Conservation (phyloP, 2,888 invertebrate species). For the Choristoneura rosaceana region DNA sequence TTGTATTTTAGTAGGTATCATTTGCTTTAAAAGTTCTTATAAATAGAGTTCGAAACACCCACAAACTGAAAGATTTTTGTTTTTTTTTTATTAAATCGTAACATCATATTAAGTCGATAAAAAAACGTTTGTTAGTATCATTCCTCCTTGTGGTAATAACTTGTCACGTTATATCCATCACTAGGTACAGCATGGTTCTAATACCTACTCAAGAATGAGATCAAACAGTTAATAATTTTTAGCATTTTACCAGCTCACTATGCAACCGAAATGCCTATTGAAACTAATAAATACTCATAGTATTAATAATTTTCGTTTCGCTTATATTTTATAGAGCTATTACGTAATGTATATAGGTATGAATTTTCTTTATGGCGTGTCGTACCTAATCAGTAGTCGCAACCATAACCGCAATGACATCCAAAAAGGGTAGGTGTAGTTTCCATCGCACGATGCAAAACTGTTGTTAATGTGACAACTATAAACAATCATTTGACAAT, state of each 20-base stretch:
- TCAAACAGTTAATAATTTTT: background rate
- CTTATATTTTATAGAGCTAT: background rate
- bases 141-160: background rate
- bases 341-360: background rate
- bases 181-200: background rate
- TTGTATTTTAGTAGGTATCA: too few relatives aligned
- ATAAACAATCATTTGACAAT: background rate
- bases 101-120: background rate
- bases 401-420: background rate
- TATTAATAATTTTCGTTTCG: background rate
- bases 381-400: background rate
- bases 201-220: background rate
- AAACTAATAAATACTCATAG: background rate
- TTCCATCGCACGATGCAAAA: slow-evolving; percentile 3
- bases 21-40: background rate
- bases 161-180: background rate
- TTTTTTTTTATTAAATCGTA: background rate
- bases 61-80: background rate
- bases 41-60: background rate
- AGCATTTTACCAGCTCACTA: background rate
- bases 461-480: background rate
- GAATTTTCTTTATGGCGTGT: background rate
- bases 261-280: background rate
- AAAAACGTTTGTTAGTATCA: background rate
- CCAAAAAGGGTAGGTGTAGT: slow-evolving; percentile 9